Base-by-base conservation (phyloP, 2,888 invertebrate genomes). In the Lithophane ornitopus region DNA sequence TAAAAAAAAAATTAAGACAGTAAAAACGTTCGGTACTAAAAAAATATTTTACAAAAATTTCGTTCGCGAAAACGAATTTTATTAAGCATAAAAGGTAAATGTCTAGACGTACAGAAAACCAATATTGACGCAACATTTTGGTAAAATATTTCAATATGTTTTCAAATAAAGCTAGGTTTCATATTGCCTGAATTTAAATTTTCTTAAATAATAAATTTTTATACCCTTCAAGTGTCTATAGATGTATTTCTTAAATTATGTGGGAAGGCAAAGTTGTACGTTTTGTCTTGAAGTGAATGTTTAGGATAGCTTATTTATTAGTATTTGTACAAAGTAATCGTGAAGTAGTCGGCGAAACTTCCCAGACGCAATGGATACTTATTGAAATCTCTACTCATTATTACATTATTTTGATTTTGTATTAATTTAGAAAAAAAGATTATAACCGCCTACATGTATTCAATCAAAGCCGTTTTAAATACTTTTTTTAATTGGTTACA, bases 81-180 rank as follows among this genome's bases (percentile, higher is more conserved):
- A 62, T 22, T 39, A 4, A 11, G 14, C 52, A 22, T 34, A 12
- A 12, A 46, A 82, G 8, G 52, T 28, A 39, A 3, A 65, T 39
- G 56, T 66, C 79, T 80, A 77, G 66, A 41, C 54, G 11, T 54
- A 26, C 52, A 56, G 7, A 39, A 70, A 72, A 65, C 44, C 58
- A 73, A 80, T 28, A 80, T 63, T 54, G 52, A 67, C 26, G 52
- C 41, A 67, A 41, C 3, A 56, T 70, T 80, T 67, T 14, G 34
- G 4, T 58, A 41, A 67, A 49, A 41, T 65, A 68, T 58, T 72
- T 49, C 59, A 67, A 46, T 67, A 81, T 81, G n/a, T 46, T 54
- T 74, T 56, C 3, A 46, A 46, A 54, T 28, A 14, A 56, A 34
- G 19, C n/a, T 41, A 28, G n/a, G 22, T 80, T 78, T 28, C 41